These are phyloP conservation scores for Parthenolecanium corni DNA, from an alignment of 2,888 invertebrate species.

Conservation along the genomic window DNA sequence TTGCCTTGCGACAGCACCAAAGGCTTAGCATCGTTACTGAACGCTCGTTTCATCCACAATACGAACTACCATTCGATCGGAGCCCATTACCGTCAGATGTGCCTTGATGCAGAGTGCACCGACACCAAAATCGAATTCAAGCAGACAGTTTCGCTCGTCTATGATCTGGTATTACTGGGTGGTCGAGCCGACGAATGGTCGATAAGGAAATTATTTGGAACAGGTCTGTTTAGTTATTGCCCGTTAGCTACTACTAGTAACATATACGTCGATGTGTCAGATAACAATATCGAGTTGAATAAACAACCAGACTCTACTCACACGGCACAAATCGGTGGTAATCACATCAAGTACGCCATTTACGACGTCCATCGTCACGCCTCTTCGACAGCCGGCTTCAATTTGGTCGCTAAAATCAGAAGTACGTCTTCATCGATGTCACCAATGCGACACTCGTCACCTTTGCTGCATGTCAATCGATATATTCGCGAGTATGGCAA, in stretches of 20 bases:
- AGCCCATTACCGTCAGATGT: constrained; percentile 70
- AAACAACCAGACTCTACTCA: constrained; percentile 50
- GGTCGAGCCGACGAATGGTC: constrained; percentile 58
- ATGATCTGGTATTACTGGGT: constrained; percentile 57
- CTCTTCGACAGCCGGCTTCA: not conserved
- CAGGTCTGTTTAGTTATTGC: constrained; percentile 69
- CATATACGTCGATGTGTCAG: constrained; percentile 68
- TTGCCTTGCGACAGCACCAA: constrained; percentile 86
- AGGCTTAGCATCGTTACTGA: constrained; percentile 76
- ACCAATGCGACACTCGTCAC: constrained; percentile 4
- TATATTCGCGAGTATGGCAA: constrained; percentile 32
- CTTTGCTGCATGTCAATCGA: constrained; percentile 31
- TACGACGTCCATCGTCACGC: constrained; percentile 47
- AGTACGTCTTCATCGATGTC: not conserved
- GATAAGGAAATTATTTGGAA: constrained; percentile 72
- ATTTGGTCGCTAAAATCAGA: constrained; percentile 15
- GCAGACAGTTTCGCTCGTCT: constrained; percentile 76
- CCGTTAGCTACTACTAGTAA: constrained; percentile 64
- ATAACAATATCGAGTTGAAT: constrained; percentile 38
- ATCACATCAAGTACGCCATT: constrained; percentile 53
- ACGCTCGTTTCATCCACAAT: constrained; percentile 82
- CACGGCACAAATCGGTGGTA: constrained; percentile 56
- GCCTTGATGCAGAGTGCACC: constrained; percentile 44
- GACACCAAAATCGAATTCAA: constrained; percentile 63
- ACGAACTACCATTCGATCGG: constrained; percentile 86